These are phyloP conservation scores for Steinernema khuongi DNA, from an alignment of 1,140 invertebrate species.

Conservation along the genomic window DNA sequence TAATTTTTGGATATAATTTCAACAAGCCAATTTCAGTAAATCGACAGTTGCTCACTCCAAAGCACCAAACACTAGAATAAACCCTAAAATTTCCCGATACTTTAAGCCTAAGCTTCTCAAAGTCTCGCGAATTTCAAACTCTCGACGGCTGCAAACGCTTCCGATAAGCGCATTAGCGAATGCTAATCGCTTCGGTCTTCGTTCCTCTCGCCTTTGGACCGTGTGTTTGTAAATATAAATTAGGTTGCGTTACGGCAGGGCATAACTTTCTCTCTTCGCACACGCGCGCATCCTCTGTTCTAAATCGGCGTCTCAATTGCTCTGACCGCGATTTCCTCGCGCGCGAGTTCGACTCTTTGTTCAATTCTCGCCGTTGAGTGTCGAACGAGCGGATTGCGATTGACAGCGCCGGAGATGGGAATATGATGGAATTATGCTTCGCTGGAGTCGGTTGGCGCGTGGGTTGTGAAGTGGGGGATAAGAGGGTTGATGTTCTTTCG, in stretches of 20 bases:
- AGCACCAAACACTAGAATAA: too few species aligned
- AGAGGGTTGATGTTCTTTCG: not conserved
- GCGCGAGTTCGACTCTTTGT: not conserved
- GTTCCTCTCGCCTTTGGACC: not conserved
- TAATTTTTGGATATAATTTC: too few species aligned
- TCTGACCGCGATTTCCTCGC: not conserved
- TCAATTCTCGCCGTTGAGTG: not conserved
- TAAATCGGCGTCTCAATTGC: not conserved
- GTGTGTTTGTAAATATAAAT: conserved; percentile 3
- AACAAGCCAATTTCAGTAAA: too few species aligned
- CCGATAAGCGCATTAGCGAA: not conserved
- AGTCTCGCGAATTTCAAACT: not conserved
- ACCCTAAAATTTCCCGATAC: not conserved
- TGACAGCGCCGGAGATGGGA: not conserved
- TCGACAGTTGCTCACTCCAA: too few species aligned
- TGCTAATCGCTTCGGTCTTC: not conserved
- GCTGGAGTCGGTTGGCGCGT: not conserved
- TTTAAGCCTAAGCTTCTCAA: not conserved
- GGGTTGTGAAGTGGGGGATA: not conserved
- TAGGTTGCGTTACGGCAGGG: conserved; percentile 13
- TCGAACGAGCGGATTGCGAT: not conserved
- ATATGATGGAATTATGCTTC: not conserved
- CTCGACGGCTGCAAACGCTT: not conserved
- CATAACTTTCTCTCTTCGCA: not conserved
- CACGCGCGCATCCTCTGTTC: too few species aligned